Conservation (phyloP, 2,797 vertebrate genomes). For the Parauchenoglanis punctatus region DNA sequence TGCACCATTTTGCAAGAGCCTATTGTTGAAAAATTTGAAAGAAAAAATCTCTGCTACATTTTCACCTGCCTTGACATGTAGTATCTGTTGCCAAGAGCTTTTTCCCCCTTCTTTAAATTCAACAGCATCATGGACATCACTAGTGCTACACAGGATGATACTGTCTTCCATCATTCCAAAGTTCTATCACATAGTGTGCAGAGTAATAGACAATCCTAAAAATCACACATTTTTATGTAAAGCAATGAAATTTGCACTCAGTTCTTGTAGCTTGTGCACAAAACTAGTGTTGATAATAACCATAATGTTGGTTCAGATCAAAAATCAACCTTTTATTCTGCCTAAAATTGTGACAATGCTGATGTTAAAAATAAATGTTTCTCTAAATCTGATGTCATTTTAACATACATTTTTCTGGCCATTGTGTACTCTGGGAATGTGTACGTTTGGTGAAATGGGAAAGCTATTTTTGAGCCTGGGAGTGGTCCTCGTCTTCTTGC, state of each 20-base stretch:
- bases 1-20: not conserved
- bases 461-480: not conserved
- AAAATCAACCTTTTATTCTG: not conserved
- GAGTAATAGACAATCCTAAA: not conserved
- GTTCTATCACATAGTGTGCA: not conserved
- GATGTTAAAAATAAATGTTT: not conserved
- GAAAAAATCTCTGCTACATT: not conserved
- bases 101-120: not conserved
- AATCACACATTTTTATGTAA: not conserved
- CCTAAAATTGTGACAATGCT: not conserved
- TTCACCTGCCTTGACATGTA: not conserved
- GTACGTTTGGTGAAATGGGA: not conserved
- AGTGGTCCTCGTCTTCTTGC: not conserved
- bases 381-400: not conserved
- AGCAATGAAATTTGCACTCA: not conserved
- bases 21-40: not conserved
- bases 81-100: not conserved
- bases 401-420: not conserved
- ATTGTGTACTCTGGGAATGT: not conserved
- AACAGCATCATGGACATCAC: not conserved
- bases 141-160: not conserved
- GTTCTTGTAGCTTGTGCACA: not conserved
- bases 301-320: not conserved
- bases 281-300: not conserved
- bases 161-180: not conserved